Percentiles rank a stretch among this genome's conserved stretches.
Conservation (phyloP, 2,888 invertebrate species). For the Amaurobius ferox region DNA sequence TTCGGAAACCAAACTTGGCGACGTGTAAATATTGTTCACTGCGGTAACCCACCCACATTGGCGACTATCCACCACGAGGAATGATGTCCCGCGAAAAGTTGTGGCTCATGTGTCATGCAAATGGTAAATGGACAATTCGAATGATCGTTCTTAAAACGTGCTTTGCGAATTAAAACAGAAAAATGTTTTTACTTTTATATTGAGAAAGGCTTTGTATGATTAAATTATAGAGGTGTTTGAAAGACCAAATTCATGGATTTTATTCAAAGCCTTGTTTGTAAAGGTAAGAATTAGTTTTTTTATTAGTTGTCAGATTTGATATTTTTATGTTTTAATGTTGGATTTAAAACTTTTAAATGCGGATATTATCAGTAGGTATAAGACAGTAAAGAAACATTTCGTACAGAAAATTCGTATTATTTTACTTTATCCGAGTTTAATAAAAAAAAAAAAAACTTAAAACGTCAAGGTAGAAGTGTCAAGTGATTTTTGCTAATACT, state of each 20-base stretch:
- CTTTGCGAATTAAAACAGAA: constrained; percentile 3
- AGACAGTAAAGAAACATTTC: too few species aligned
- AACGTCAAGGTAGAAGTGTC: too few species aligned
- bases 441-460: too few species aligned
- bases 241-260: background rate
- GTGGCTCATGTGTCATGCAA: background rate
- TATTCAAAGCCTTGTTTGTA: background rate
- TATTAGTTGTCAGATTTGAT: too few species aligned
- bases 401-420: too few species aligned
- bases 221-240: background rate
- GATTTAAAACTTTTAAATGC: too few species aligned
- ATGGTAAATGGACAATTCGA: constrained; percentile 7
- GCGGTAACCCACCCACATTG: background rate
- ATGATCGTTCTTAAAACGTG: constrained; percentile 28
- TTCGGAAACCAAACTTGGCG: background rate
- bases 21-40: background rate
- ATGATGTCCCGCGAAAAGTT: constrained; percentile 30
- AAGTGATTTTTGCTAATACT: too few species aligned
- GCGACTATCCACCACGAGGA: constrained; percentile 39
- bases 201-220: background rate
- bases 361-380: too few species aligned
- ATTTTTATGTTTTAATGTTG: too few species aligned
- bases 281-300: background rate
- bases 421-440: too few species aligned
- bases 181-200: background rate